These are phyloP conservation scores for Sphinx pinastri DNA, from an alignment of 2,888 invertebrate genomes.

Conservation along the genomic window DNA sequence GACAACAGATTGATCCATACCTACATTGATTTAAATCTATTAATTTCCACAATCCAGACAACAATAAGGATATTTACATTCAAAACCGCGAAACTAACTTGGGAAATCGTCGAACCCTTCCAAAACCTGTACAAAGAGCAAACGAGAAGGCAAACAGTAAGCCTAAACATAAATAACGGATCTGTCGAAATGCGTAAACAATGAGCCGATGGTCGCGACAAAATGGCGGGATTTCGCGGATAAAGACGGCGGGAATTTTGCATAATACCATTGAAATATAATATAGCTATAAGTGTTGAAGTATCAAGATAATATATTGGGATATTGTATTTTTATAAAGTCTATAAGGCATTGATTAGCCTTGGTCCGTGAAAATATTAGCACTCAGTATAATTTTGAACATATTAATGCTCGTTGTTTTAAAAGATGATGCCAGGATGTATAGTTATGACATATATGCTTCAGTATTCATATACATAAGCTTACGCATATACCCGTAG, in stretches of 20 bases:
- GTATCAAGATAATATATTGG: not conserved
- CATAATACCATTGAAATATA: slow-evolving; percentile 42
- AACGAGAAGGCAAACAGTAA: slow-evolving; percentile 58
- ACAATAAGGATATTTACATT: slow-evolving; percentile 21
- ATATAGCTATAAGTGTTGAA: not conserved
- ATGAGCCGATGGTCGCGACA: slow-evolving; percentile 62
- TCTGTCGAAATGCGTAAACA: slow-evolving; percentile 78
- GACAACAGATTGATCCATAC: not conserved
- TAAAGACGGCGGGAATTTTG: slow-evolving; percentile 57
- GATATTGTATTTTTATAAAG: not conserved
- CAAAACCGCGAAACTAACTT: slow-evolving; percentile 25
- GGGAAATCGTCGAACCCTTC: slow-evolving; percentile 55
- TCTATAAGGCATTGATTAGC: too few relatives aligned
- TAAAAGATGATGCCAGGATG: too few relatives aligned
- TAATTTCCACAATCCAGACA: slow-evolving; percentile 16
- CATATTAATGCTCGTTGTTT: too few relatives aligned
- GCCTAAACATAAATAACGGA: slow-evolving; percentile 77
- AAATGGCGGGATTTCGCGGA: slow-evolving; percentile 60
- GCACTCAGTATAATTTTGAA: too few relatives aligned
- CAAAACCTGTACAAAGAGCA: slow-evolving; percentile 53
- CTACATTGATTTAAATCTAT: not conserved
- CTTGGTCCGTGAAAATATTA: too few relatives aligned
- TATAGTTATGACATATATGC: too few relatives aligned
- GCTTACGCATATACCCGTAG: too few relatives aligned
- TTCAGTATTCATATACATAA: too few relatives aligned